Evolutionary conservation across 2,113 vertebrate genomes (phyloP).

Genomic region (Mystacornis crossleyi): DNA sequence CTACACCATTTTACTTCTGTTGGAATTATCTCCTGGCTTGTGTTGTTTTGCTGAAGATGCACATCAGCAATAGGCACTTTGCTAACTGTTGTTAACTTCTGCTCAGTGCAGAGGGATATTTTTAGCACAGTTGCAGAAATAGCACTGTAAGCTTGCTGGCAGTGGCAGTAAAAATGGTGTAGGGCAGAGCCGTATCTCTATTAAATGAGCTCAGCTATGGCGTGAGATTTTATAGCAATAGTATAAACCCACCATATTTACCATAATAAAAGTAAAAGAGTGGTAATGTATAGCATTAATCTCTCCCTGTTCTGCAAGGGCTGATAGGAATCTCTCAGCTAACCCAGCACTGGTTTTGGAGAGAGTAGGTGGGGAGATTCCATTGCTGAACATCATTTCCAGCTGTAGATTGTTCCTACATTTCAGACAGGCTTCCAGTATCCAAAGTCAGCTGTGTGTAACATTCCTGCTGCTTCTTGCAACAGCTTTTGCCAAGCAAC

Average conservation of each 20-base stretch:
- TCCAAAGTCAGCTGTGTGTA: not conserved
- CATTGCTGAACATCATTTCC: not conserved
- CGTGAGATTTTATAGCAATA: not conserved
- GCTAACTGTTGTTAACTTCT: accelerated
- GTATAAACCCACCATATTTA: not conserved
- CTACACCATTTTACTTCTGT: not conserved
- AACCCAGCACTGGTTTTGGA: not conserved
- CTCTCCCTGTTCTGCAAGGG: not conserved
- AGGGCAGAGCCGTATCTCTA: not conserved
- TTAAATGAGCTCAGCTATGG: not conserved
- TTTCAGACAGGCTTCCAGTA: not conserved
- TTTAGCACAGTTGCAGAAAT: not conserved
- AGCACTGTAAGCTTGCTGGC: not conserved
- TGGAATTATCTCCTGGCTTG: not conserved
- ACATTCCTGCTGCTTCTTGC: not conserved
- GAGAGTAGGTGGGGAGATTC: not conserved
- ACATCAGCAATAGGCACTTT: not conserved
- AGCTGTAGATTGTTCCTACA: not conserved
- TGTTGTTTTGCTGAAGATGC: not conserved
- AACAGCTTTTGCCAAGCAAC: not conserved
- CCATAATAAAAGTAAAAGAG: not conserved
- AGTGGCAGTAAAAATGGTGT: not conserved
- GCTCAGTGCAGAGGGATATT: not conserved
- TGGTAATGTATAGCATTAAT: not conserved
- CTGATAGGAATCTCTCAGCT: not conserved